Evolutionary conservation across 2,888 invertebrate species (phyloP), one percentile per base, ranked within the genome.

Genomic region (Octodonta nipae): DNA sequence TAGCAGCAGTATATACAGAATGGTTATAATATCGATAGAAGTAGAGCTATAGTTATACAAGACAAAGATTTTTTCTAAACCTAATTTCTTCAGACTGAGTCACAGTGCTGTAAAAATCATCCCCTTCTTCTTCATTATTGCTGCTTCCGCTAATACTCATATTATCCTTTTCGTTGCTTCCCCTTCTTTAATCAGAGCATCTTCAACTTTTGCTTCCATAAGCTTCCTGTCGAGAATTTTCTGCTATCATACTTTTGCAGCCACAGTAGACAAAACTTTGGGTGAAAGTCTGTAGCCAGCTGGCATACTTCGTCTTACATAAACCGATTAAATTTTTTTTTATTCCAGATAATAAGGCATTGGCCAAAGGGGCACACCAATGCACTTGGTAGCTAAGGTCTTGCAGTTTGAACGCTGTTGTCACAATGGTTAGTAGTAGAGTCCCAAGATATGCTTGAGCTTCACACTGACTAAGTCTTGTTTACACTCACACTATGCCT

Each of bases 81-180:
- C n/a, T n/a, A n/a, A n/a, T 20, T 20, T 20, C 20, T 20, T 20
- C 20, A 20, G 20, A 20, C 20, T 20, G 20, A 20, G 20, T 20
- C 6, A n/a, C 20, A n/a, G 20, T 20, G n/a, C 20, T 20, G 20
- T 20, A 20, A 26, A 26, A 26, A 26, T 26, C 26, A 26, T 26
- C 6, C 26, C 26, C 26, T 11, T 26, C 10, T 26, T 26, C 26
- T 5, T 26, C 6, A 10, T 10, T 20, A 20, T 20, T 20, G 20
- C 20, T 20, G 20, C 20, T 20, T 20, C 20, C 20, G 20, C 20
- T 20, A 20, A 20, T 20, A 20, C 20, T 20, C 6, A 20, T 20
- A 20, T 20, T 20, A n/a, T 20, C 20, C 20, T 20, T 20, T 20
- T 20, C 20, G 20, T 20, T 20, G 20, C 20, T 20, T 20, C 6